Conservation (phyloP, 1,140 invertebrate genomes). For the Drosophila prosaltans region DNA sequence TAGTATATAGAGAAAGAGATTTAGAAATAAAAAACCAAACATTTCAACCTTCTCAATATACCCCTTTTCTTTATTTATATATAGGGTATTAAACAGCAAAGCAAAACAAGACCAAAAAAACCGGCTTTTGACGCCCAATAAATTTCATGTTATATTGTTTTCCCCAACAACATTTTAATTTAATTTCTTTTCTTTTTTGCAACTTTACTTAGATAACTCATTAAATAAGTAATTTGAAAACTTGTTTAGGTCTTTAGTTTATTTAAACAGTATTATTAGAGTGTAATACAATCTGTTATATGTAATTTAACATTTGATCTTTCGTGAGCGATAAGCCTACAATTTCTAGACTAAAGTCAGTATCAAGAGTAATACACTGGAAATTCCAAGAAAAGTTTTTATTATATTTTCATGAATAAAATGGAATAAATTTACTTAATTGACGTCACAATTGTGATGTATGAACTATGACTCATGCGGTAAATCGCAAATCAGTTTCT, state of each 20-base stretch:
- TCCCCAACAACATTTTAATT: background rate
- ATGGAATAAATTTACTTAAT: background rate
- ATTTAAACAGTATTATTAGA: background rate
- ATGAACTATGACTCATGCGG: background rate
- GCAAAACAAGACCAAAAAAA: conserved; percentile 8
- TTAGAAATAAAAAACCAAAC: too few relatives aligned
- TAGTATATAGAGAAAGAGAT: too few relatives aligned
- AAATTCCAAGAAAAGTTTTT: background rate
- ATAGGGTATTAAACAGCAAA: conserved; percentile 22
- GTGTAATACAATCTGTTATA: background rate
- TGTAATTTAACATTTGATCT: conserved; percentile 25
- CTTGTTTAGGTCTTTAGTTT: conserved; percentile 4
- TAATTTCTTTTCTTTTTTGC: background rate
- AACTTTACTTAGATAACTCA: conserved; percentile 7
- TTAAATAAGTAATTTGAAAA: conserved; percentile 10
- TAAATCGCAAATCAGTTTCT: background rate
- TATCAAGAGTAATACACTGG: background rate
- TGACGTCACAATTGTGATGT: conserved; percentile 1
- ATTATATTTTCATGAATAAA: background rate
- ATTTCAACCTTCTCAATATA: background rate
- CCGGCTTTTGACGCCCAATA: conserved; percentile 46
- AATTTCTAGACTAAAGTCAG: conserved; percentile 20
- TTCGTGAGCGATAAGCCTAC: conserved; percentile 25
- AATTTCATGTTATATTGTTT: conserved; percentile 24
- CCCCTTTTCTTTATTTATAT: background rate